Conservation (phyloP, 2,797 vertebrate species). For the Paratrypauchen microcephalus region DNA sequence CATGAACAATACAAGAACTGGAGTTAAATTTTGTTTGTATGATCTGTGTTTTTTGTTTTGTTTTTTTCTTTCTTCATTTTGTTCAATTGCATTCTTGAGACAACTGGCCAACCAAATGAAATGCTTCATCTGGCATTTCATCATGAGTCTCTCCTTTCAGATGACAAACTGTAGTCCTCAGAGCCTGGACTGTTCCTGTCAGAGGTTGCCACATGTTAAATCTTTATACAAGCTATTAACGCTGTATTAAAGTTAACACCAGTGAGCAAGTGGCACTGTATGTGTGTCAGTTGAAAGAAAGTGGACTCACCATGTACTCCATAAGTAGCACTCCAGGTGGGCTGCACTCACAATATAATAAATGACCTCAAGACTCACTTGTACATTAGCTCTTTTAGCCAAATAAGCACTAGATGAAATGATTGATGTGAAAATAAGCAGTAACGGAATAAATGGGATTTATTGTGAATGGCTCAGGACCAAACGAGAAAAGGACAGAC, state of each 20-base stretch:
- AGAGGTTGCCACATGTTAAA: background rate
- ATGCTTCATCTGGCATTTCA: background rate
- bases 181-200: background rate
- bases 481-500: background rate
- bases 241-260: conserved; percentile 6
- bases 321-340: background rate
- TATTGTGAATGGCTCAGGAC: background rate
- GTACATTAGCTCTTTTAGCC: background rate
- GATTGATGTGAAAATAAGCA: background rate
- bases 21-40: too few relatives aligned
- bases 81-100: background rate
- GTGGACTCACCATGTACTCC: background rate
- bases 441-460: background rate
- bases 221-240: conserved; percentile 8
- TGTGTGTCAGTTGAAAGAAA: background rate
- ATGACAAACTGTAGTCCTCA: background rate
- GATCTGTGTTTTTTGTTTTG: too few relatives aligned
- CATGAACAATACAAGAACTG: too few relatives aligned
- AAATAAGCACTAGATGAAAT: background rate
- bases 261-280: background rate
- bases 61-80: background rate
- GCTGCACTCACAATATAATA: background rate
- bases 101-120: background rate
- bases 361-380: background rate
- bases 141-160: background rate